phyloP scores from a whole-genome alignment of 2,113 vertebrate genomes.

The Brachypteracias leptosomus region DNA sequence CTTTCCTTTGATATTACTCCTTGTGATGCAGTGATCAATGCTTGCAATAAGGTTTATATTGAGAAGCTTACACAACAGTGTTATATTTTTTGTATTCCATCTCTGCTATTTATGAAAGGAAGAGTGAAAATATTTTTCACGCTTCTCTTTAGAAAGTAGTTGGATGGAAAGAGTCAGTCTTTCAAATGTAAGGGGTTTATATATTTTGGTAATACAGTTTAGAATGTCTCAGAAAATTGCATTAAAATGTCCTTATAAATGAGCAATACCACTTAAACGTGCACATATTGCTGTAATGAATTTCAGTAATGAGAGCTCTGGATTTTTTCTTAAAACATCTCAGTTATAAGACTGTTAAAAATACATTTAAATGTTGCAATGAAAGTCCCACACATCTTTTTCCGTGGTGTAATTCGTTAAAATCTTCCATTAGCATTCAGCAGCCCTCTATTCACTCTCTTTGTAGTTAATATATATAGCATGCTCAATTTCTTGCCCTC shows the following conservation, averaged over 20 bases:
- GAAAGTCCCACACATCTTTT: not conserved
- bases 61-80: not conserved
- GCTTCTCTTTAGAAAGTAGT: not conserved
- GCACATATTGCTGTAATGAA: not conserved
- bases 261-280: not conserved
- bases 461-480: conserved; percentile 7
- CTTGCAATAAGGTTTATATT: not conserved
- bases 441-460: not conserved
- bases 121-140: not conserved
- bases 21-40: not conserved
- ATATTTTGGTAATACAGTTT: not conserved
- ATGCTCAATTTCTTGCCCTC: conserved; percentile 20
- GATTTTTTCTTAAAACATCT: not conserved
- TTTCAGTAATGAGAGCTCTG: not conserved
- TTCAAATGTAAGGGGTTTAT: not conserved
- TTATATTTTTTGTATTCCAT: not conserved
- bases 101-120: not conserved
- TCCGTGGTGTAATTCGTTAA: not conserved
- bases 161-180: not conserved
- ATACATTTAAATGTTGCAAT: not conserved
- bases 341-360: not conserved
- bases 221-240: not conserved
- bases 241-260: not conserved
- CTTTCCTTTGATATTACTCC: not conserved
- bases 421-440: not conserved